Conservation (phyloP, 2,113 vertebrate species). For the Nestor notabilis region DNA sequence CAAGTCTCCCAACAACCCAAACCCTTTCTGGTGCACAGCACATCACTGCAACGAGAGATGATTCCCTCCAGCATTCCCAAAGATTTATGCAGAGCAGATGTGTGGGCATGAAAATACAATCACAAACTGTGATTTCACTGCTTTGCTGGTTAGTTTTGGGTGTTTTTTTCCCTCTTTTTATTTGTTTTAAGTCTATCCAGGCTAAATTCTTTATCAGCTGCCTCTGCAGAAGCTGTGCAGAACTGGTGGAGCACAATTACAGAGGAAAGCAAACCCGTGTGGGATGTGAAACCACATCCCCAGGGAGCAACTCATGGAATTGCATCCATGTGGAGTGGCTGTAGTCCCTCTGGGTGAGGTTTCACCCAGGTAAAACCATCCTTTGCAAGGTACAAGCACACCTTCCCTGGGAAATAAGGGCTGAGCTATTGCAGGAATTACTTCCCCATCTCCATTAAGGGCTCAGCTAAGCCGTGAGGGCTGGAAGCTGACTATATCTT, state of each 20-base stretch:
- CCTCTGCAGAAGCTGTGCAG: fast-evolving
- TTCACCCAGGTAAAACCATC: neutral
- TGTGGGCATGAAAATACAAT: constrained; percentile 41
- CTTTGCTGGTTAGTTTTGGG: neutral
- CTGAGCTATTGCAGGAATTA: neutral
- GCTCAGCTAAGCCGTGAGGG: constrained; percentile 13
- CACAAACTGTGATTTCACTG: neutral
- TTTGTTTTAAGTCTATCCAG: neutral
- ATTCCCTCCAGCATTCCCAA: neutral
- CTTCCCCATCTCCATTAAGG: constrained; percentile 14
- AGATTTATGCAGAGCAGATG: constrained; percentile 40
- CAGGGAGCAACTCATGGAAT: neutral
- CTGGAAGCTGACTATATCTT: constrained; percentile 50
- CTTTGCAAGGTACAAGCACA: neutral
- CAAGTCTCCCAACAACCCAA: neutral
- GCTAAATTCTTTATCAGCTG: neutral
- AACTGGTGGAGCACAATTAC: neutral
- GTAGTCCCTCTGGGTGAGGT: neutral
- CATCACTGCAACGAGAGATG: neutral
- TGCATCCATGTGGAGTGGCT: neutral
- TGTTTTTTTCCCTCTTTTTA: neutral
- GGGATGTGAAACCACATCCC: neutral
- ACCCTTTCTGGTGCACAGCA: neutral
- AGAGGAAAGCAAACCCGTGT: neutral
- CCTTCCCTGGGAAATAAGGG: neutral